Evolutionary conservation across 1,140 invertebrate genomes (phyloP), one percentile per base, ranked within the genome.

Genomic region (Heliothis virescens): DNA sequence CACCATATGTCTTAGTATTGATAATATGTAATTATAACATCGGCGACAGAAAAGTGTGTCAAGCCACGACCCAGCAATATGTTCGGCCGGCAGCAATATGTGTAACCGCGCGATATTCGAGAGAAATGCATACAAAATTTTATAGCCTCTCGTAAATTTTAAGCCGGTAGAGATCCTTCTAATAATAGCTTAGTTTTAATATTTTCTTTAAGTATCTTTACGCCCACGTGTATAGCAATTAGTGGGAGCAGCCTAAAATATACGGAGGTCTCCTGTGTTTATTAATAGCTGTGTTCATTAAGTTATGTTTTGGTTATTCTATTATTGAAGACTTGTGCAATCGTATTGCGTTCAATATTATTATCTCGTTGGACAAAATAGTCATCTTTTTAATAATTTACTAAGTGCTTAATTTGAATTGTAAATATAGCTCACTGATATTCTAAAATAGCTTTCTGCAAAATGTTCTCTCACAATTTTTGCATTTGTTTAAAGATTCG

Each of bases 21-120:
- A 90, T 90, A 87, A 89, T 86, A 86, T 83, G 82, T 87, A 91
- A 91, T 91, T 90, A 91, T 92, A 87, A 90, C 86, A 90, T 83
- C 83, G 53, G 82, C 62, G 75, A 74, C 62, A 67, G 69, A 85
- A 91, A 92, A 90, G 87, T 92, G 86, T 91, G 91, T 90, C 90
- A 92, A 82, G 80, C 81, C 83, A 87, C 75, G 84, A 84, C 75
- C 85, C 81, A 85, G 67, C 80, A 84, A 84, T 80, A 79, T 71
- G 74, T 77, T 78, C 34, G 72, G 34, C 52, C 59, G 15, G 34
- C 11, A 26, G 57, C 21, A 26, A 26, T 26, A 26, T 26, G 21
- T 29, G 65, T 77, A 50, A 9, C 10, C 41, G 3, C 47, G 21
- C 48, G 48, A 12, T 12, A 48, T 52, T 52, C 41, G 47, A 65